Conservation (phyloP, 35 echinoderm and acorn worm genomes). For the Nesometra sesokonis region DNA sequence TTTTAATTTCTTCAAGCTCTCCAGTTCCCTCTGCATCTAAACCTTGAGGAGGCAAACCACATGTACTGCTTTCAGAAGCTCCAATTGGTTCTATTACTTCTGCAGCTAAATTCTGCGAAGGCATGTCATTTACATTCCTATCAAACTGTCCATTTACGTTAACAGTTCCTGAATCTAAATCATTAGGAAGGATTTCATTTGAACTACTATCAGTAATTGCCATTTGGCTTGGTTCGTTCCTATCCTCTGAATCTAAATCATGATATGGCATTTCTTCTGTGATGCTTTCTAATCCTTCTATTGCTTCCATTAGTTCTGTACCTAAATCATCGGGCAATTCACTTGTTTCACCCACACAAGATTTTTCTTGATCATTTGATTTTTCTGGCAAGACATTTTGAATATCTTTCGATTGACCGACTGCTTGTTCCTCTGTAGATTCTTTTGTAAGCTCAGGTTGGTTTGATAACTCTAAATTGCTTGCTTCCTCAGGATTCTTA, state of each 20-base stretch:
- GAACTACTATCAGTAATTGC: neutral
- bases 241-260: neutral
- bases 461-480: too few species aligned
- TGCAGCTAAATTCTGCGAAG: neutral
- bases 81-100: neutral
- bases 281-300: neutral
- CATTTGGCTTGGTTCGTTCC: too few species aligned
- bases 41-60: neutral
- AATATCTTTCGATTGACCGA: too few species aligned
- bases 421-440: too few species aligned
- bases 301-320: neutral
- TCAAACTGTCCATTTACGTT: neutral
- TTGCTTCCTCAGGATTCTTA: too few species aligned
- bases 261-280: neutral
- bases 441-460: too few species aligned
- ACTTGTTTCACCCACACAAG: too few species aligned
- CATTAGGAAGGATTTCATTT: neutral
- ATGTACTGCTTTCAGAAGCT: neutral
- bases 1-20: neutral
- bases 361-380: too few species aligned
- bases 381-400: too few species aligned
- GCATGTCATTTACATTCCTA: neutral
- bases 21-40: neutral
- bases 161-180: neutral
- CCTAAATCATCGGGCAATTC: neutral